Percentiles rank a stretch among this genome's conserved stretches.
phyloP scores from a whole-genome alignment of 1,140 invertebrate species.

The Polypedilum pembai region DNA sequence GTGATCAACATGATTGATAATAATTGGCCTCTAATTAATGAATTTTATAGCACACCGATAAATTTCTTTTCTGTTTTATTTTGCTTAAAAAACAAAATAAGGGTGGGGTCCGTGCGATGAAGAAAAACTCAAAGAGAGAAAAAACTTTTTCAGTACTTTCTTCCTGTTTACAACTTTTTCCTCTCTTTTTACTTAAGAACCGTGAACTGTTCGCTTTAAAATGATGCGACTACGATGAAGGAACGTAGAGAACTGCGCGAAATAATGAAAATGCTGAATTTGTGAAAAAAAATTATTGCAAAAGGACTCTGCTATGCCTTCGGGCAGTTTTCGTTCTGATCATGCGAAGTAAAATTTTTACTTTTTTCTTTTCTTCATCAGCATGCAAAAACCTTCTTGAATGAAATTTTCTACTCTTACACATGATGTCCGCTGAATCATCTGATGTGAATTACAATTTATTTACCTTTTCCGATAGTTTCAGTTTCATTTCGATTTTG shows the following conservation, averaged over 20 bases:
- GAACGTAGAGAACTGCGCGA: slow-evolving; percentile 11
- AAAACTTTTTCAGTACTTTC: slow-evolving; percentile 2
- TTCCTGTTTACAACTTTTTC: slow-evolving; percentile 23
- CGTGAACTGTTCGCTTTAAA: not conserved
- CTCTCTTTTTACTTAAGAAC: not conserved
- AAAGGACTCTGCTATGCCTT: not conserved
- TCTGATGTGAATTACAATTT: slow-evolving; percentile 12
- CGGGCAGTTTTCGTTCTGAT: not conserved
- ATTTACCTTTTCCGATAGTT: not conserved
- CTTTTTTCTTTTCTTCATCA: not conserved
- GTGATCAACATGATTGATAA: slow-evolving; percentile 58
- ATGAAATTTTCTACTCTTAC: slow-evolving; percentile 3
- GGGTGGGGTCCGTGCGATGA: not conserved
- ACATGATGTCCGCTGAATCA: not conserved
- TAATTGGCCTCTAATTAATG: slow-evolving; percentile 17
- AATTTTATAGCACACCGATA: not conserved
- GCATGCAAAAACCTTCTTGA: not conserved
- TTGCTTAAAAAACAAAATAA: not conserved
- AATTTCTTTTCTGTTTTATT: not conserved
- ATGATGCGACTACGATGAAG: not conserved
- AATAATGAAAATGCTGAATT: not conserved
- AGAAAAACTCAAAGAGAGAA: not conserved
- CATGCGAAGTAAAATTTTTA: slow-evolving; percentile 2
- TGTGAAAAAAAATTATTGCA: not conserved
- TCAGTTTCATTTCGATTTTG: not conserved